These are phyloP conservation scores for Gadus chalcogrammus DNA, from an alignment of 2,113 vertebrate species.

Conservation along the genomic window DNA sequence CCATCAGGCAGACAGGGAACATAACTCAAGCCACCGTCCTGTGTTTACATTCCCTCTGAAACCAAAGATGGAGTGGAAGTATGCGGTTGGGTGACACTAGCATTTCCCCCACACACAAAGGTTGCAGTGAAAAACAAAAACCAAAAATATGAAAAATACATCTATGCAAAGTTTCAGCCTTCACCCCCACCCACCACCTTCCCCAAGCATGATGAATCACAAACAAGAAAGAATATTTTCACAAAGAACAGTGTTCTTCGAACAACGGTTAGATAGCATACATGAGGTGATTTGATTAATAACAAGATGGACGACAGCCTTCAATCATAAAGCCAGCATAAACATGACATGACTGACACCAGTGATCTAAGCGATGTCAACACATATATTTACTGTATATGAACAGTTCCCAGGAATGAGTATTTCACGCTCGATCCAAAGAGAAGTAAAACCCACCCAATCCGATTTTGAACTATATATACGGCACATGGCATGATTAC, in stretches of 20 bases:
- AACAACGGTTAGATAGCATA: conserved; percentile 69
- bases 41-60: conserved; percentile 63
- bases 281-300: conserved; percentile 16
- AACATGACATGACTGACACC: conserved; percentile 18
- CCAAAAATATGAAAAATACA: conserved; percentile 52
- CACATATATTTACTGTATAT: background rate
- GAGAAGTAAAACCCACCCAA: background rate
- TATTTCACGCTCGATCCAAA: background rate
- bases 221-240: conserved; percentile 34
- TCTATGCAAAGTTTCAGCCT: conserved; percentile 49
- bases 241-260: conserved; percentile 67
- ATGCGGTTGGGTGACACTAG: conserved; percentile 41
- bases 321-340: conserved; percentile 50
- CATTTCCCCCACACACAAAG: conserved; percentile 22
- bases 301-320: conserved; percentile 54
- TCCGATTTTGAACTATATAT: background rate
- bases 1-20: conserved; percentile 67
- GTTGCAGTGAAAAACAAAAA: conserved; percentile 54
- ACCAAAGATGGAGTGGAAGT: conserved; percentile 62
- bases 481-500: conserved; percentile 32
- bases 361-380: background rate
- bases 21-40: conserved; percentile 52
- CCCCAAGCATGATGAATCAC: conserved; percentile 52
- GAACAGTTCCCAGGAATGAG: background rate
- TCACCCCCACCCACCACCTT: background rate